Evolutionary conservation across 53 echinoderm and acorn worm species (phyloP), one percentile per base, ranked within the genome.

Genomic region (Paracentrotus lividus): DNA sequence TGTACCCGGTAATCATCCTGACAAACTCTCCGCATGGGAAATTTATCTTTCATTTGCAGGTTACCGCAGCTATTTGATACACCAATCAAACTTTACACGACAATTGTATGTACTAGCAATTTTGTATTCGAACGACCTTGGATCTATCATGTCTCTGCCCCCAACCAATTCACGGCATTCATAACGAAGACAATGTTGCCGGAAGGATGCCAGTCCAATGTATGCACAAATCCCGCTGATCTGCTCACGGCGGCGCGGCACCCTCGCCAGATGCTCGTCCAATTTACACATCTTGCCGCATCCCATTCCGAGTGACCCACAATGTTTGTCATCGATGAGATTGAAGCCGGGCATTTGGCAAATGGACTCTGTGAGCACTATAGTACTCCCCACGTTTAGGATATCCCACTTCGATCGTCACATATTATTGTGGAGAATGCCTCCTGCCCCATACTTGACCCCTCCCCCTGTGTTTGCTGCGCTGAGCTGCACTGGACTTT

Each of bases 301-400:
- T 86, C 86, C 38, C 56, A 16, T 55, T 56, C 56, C 56, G 34
- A 34, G 55, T n/a, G n/a, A n/a, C 86, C 23, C 7, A 15, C 53
- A 31, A 86, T 86, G 86, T 86, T 86, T 86, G 86, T 86, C 86
- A 86, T 86, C 86, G 56, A 18, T 49, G 86, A 56, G 86, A 86
- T 53, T 86, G 86, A 47, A 86, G 86, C 33, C 34, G 86, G 86
- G 86, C 56, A 86, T 86, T 53, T 53, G 55, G 86, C 47, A 81
- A 81, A 81, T 81, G 81, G 81, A 81, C 81, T 81, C 45, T 47
- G 81, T 47, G n/a, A n/a, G n/a, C n/a, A n/a, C n/a, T n/a, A n/a
- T n/a, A n/a, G n/a, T 47, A 47, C 26, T 24, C 81, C n/a, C 45
- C 81, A 45, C 81, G 47, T 45, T 47, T 26, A 20, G 81, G 81